A percentile compares a stretch with the other conserved stretches of the same genome.
Evolutionary conservation across 2,888 invertebrate species (phyloP).

Genomic region (Drosophila setosimentum): DNA sequence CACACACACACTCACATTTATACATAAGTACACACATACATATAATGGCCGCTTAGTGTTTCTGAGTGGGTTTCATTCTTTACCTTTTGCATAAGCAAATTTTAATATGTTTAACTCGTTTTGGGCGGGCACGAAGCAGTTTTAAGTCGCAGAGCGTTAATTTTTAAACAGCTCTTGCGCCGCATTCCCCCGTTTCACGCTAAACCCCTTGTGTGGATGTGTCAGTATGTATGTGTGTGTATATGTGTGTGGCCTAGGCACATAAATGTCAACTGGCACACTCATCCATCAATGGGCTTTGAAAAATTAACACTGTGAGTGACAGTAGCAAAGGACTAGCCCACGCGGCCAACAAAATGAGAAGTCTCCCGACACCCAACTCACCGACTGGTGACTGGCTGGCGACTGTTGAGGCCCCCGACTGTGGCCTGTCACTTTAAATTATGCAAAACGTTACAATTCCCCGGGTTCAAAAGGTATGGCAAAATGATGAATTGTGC

Average conservation of each 20-base stretch:
- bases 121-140: conserved; percentile 38
- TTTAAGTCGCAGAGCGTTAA: conserved; percentile 64
- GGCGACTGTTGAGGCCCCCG: conserved; percentile 8
- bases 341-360: conserved; percentile 4
- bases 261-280: conserved; percentile 78
- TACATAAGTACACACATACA: background rate
- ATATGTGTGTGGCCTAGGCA: conserved; percentile 62
- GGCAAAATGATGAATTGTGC: conserved; percentile 76
- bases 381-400: background rate
- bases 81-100: conserved; percentile 76
- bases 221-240: conserved; percentile 1
- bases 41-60: background rate
- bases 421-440: conserved; percentile 71
- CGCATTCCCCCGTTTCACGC: background rate
- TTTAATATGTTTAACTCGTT: conserved; percentile 82
- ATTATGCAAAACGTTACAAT: conserved; percentile 77
- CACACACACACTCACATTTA: conserved; percentile 3
- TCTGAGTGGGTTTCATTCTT: conserved; percentile 40
- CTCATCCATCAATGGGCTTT: conserved; percentile 80
- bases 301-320: conserved; percentile 79
- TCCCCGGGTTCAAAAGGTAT: conserved; percentile 64
- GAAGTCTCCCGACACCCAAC: conserved; percentile 1
- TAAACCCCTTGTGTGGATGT: conserved; percentile 5
- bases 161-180: conserved; percentile 63
- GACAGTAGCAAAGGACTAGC: conserved; percentile 74